Evolutionary conservation across 2,113 vertebrate genomes (phyloP).

Genomic region (Aptenodytes forsteri): DNA sequence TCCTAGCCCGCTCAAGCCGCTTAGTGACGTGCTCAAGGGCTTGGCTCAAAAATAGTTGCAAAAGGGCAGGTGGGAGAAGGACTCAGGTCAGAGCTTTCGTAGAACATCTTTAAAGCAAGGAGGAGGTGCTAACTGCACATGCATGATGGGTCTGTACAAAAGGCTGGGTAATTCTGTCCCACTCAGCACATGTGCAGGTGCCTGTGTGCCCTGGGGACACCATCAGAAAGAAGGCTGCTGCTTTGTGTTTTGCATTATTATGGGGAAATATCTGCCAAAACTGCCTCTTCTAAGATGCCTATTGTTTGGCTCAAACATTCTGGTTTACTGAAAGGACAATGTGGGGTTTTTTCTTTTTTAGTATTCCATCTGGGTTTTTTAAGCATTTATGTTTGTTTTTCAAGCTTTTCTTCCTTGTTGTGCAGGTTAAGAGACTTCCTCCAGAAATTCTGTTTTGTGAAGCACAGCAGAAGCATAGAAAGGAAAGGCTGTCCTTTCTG

Average conservation of each 20-base stretch:
- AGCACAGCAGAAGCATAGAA: neutral
- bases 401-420: neutral
- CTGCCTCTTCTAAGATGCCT: neutral
- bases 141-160: neutral
- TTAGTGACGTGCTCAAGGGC: neutral
- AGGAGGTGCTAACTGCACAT: neutral
- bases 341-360: rapidly evolving
- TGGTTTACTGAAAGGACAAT: neutral
- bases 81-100: rapidly evolving
- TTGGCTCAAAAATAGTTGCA: neutral
- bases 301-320: neutral
- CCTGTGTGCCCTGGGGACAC: neutral
- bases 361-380: neutral
- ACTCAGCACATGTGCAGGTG: rapidly evolving
- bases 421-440: neutral
- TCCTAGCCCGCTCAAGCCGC: neutral
- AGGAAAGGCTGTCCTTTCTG: neutral
- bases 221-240: neutral
- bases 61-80: neutral
- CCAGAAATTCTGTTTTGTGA: neutral
- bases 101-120: neutral
- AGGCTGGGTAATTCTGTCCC: neutral
- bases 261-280: neutral
- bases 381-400: neutral
- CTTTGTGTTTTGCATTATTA: neutral